Conservation (phyloP, 2,113 vertebrate genomes). For the Anguilla japonica region DNA sequence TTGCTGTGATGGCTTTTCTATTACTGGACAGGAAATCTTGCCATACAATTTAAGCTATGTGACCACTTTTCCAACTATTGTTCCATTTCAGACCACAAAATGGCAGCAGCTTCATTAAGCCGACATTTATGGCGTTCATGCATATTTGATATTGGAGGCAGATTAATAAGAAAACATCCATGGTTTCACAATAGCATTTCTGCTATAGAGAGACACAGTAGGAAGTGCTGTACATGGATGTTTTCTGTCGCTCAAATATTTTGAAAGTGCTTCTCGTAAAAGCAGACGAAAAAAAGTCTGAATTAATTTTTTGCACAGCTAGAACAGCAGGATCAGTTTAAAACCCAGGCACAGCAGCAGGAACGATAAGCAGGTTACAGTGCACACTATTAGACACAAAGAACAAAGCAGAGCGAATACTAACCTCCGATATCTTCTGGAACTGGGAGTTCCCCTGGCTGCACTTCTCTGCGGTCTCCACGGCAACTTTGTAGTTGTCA, state of each 20-base stretch:
- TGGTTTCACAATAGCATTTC: no score
- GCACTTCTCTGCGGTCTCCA: conserved; percentile 93
- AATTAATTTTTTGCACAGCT: background rate
- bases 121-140: no score
- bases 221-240: no score
- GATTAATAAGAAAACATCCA: background rate
- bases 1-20: background rate
- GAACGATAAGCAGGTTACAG: background rate
- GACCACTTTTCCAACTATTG: background rate
- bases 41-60: background rate
- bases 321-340: background rate
- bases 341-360: background rate
- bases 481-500: conserved; percentile 96
- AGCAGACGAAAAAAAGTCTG: no score
- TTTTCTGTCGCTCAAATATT: no score
- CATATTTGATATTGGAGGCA: background rate
- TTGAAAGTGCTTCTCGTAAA: no score
- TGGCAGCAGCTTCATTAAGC: background rate
- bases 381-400: background rate
- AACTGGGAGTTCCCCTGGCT: conserved; percentile 93
- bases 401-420: conserved; percentile 23
- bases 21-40: background rate
- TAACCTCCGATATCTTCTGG: conserved; percentile 96
- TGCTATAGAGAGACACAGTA: no score
- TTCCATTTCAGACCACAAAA: background rate